These are phyloP conservation scores for Emydoidea blandingii DNA, from an alignment of 2,797 vertebrate species.

Conservation along the genomic window DNA sequence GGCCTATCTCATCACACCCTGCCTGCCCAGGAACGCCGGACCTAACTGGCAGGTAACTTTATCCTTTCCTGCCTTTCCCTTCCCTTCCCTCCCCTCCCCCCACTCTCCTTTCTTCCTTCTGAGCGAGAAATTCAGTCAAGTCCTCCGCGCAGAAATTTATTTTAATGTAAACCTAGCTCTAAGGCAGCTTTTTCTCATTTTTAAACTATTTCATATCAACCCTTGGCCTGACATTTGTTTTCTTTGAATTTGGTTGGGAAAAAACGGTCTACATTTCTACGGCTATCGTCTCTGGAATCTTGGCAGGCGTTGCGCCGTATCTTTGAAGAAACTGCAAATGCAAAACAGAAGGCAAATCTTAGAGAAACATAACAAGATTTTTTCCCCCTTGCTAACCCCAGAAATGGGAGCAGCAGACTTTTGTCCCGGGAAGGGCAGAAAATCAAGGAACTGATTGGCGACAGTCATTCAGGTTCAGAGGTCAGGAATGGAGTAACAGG, in stretches of 20 bases:
- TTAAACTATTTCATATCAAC: slow-evolving; percentile 85
- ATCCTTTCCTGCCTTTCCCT: slow-evolving; percentile 36
- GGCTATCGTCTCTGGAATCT: slow-evolving; percentile 86
- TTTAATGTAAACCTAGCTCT: slow-evolving; percentile 80
- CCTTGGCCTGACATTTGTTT: slow-evolving; percentile 81
- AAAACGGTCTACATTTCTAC: slow-evolving; percentile 81
- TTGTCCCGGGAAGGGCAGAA: background rate
- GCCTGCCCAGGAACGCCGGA: background rate
- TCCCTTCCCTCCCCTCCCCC: background rate
- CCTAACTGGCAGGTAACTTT: slow-evolving; percentile 68
- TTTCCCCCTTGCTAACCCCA: slow-evolving; percentile 50
- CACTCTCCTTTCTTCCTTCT: background rate
- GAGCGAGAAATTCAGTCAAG: slow-evolving; percentile 34
- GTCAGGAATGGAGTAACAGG: background rate
- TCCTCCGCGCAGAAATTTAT: slow-evolving; percentile 64
- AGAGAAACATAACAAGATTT: slow-evolving; percentile 78
- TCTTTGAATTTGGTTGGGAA: slow-evolving; percentile 83
- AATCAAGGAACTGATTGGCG: background rate
- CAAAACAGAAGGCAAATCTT: slow-evolving; percentile 84
- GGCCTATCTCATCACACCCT: background rate
- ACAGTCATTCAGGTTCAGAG: background rate
- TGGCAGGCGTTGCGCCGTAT: slow-evolving; percentile 81
- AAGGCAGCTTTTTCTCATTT: slow-evolving; percentile 89
- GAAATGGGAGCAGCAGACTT: background rate
- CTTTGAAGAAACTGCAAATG: slow-evolving; percentile 85